Base-by-base conservation (phyloP, 2,888 invertebrate genomes). In the Theretra japonica region DNA sequence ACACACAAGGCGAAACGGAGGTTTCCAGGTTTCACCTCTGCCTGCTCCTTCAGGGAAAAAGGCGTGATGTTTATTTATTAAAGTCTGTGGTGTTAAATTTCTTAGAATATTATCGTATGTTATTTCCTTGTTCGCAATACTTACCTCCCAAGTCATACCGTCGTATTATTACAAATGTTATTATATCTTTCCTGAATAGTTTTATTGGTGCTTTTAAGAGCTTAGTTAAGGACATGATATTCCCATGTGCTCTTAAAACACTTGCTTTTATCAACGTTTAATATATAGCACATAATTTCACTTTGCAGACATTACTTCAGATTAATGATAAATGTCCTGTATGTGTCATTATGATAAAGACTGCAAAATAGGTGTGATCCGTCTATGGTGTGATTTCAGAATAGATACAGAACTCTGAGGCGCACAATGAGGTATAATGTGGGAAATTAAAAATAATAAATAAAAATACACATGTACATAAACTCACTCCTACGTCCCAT, bases 131-230 rank as follows among this genome's bases (percentile, higher is more conserved):
- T 11, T 15, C 15, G 65, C n/a, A 15, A 8, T 76, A 89, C 91
- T 88, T 82, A 94, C 93, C 75, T 50, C 89, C 89, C 69, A 93
- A 82, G 77, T 94, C 94, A 80, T 90, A 88, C 25, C 94, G 86
- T 5, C 88, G 87, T 56, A 94, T 84, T 65, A 89, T 80, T n/a
- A 94, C 77, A 76, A 94, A 94, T 4, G 92, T 88, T 48, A 94
- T 94, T 23, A 91, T 88, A 73, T 93, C 90, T 74, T 93, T 94
- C 75, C 84, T 87, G 71, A 94, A 93, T 41, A 93, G 78, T 82
- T 86, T 90, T 23, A 88, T 81, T 0, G 93, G 89, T 28, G 86
- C 85, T 75, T 84, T 90, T 62, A 94, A 77, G 69, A 94, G 81
- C 78, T 91, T 92, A 30, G 88, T 87, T 25, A 93, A 79, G 72